These are phyloP conservation scores for Tachina fera DNA, from an alignment of 2,888 invertebrate species.

Conservation along the genomic window DNA sequence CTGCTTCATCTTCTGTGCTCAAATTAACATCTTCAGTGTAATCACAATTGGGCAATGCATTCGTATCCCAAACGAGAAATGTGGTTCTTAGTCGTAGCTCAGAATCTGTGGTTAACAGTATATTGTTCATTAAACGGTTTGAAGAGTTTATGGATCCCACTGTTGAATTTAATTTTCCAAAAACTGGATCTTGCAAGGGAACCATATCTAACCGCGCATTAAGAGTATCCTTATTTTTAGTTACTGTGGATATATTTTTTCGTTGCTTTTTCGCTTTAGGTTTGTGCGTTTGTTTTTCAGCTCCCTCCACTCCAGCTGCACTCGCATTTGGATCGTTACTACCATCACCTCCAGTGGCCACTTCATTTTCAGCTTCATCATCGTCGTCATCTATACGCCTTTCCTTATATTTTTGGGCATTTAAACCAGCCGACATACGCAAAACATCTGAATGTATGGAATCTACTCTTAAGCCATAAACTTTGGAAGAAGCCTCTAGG, in stretches of 20 bases:
- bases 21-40: slow-evolving; percentile 73
- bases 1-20: slow-evolving; percentile 62
- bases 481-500: slow-evolving; percentile 93
- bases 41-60: slow-evolving; percentile 71
- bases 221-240: slow-evolving; percentile 81
- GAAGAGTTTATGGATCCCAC: slow-evolving; percentile 86
- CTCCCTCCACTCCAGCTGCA: slow-evolving; percentile 66
- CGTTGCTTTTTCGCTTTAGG: slow-evolving; percentile 77
- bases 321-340: slow-evolving; percentile 73
- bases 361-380: slow-evolving; percentile 73
- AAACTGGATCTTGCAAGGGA: slow-evolving; percentile 85
- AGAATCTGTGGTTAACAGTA: slow-evolving; percentile 84
- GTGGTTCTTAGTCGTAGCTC: slow-evolving; percentile 79
- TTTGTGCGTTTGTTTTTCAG: slow-evolving; percentile 66
- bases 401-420: slow-evolving; percentile 79
- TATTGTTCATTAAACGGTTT: slow-evolving; percentile 85
- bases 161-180: slow-evolving; percentile 85
- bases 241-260: slow-evolving; percentile 79
- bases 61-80: slow-evolving; percentile 78
- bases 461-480: slow-evolving; percentile 94
- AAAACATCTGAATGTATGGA: slow-evolving; percentile 91
- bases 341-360: slow-evolving; percentile 73
- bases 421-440: slow-evolving; percentile 88
- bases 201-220: slow-evolving; percentile 82
- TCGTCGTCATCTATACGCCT: slow-evolving; percentile 71